phyloP scores from a whole-genome alignment of 2,888 invertebrate genomes.

The Herminia tarsipennalis region DNA sequence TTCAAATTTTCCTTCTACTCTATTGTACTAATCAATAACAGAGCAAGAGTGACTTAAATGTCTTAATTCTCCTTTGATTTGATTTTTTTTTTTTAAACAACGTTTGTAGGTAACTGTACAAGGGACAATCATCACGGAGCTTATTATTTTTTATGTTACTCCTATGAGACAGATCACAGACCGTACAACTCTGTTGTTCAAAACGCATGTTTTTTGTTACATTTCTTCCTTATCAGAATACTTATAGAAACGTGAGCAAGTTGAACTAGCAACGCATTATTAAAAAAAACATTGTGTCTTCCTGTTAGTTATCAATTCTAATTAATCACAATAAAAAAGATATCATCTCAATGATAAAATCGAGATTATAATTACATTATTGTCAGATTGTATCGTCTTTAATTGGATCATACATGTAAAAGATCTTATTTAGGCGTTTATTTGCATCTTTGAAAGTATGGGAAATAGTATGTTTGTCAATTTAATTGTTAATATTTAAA shows the following conservation, averaged over 20 bases:
- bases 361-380: slow-evolving; percentile 7
- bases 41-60: too few species aligned
- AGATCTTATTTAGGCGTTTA: too few species aligned
- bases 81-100: too few species aligned
- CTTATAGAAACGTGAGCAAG: slow-evolving; percentile 33
- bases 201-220: slow-evolving; percentile 14
- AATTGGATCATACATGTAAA: too few species aligned
- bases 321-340: slow-evolving; percentile 14
- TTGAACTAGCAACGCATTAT: slow-evolving; percentile 17
- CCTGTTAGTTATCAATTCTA: slow-evolving; percentile 41
- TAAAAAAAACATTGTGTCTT: slow-evolving; percentile 18
- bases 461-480: too few species aligned
- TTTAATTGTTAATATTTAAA: too few species aligned
- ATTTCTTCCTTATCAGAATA: slow-evolving; percentile 15
- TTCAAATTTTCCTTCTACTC: too few species aligned
- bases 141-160: slow-evolving; percentile 83
- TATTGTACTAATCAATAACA: too few species aligned
- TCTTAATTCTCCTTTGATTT: too few species aligned
- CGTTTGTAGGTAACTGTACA: too few species aligned
- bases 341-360: slow-evolving; percentile 22
- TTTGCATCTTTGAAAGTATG: too few species aligned
- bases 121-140: slow-evolving; percentile 68
- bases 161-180: slow-evolving; percentile 48
- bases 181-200: slow-evolving; percentile 27
- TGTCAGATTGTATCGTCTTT: too few species aligned